These are phyloP conservation scores for Chaenocephalus aceratus DNA, from an alignment of 2,113 vertebrate genomes.

Conservation along the genomic window DNA sequence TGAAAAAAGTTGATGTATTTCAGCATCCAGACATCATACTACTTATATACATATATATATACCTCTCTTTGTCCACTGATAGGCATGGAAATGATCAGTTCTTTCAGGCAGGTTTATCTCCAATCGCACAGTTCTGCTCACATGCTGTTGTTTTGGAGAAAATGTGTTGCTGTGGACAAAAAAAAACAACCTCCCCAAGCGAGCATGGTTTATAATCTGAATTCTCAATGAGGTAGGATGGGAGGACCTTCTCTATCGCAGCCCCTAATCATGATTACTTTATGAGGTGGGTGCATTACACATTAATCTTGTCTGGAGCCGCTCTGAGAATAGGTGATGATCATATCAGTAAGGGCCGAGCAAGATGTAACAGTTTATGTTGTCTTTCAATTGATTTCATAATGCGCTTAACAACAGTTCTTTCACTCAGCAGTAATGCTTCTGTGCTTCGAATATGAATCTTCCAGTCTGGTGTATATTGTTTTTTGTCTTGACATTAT, in stretches of 20 bases:
- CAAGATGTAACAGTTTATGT: conserved; percentile 18
- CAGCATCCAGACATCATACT: background rate
- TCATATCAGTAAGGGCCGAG: conserved; percentile 8
- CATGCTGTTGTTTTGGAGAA: background rate
- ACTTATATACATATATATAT: background rate
- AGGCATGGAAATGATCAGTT: background rate
- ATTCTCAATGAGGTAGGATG: background rate
- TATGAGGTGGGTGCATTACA: conserved; percentile 12
- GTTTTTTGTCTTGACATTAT: conserved; percentile 39
- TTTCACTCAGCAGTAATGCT: conserved; percentile 16
- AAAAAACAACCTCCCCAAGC: background rate
- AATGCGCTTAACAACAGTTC: conserved; percentile 36
- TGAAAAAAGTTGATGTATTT: conserved; percentile 5
- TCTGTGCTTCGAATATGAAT: conserved; percentile 29
- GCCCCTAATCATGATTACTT: conserved; percentile 16
- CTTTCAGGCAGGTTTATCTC: conserved; percentile 7
- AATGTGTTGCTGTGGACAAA: background rate
- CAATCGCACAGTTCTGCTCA: background rate
- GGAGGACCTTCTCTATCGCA: conserved; percentile 1
- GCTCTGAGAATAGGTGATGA: conserved; percentile 19
- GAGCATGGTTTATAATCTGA: conserved; percentile 30
- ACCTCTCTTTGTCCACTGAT: background rate
- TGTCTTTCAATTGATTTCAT: conserved; percentile 24
- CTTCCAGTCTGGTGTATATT: conserved; percentile 3
- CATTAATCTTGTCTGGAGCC: conserved; percentile 17